Evolutionary conservation across 2,113 vertebrate species (phyloP), one percentile per base, ranked within the genome.

Genomic region (Mesembrinibis cayennensis): DNA sequence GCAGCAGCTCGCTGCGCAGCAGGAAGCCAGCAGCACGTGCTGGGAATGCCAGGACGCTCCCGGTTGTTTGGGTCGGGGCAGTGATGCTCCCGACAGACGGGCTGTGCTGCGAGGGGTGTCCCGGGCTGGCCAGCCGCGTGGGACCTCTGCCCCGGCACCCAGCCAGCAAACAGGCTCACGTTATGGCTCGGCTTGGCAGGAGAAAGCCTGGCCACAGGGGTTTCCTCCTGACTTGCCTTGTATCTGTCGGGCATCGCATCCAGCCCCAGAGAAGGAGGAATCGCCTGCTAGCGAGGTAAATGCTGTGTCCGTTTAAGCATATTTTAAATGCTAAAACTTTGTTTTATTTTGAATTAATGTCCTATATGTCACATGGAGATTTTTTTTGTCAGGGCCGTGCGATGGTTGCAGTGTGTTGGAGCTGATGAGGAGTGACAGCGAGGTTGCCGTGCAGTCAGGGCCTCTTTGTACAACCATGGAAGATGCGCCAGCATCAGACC

Each of bases 281-380:
- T 7, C 1, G 2, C 3, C 36, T 27, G 23, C 49, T 12, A 6
- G 58, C 6, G 8, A 56, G 6, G 19, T n/a, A 7, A 58, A 3
- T 4, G 0, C 7, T 8, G 38, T 23, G 45, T 55, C 40, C 4
- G 30, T 34, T 8, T 15, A 12, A 13, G 34, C 7, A 0, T 5
- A 7, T 52, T 83, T 78, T 40, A 36, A 72, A 59, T 27, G 29
- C 23, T 71, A 16, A 30, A 38, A 16, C 9, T 9, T 47, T 7
- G 52, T 13, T 59, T 53, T 30, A 11, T 32, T 88, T 21, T 59
- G 40, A 67, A 38, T 12, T 38, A 9, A 26, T 8, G 29, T 8
- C 18, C 44, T 18, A 0, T 19, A 10, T n/a, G 25, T 21, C 30
- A 12, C 6, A 20, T 6, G 32, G 40, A 23, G 29, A 4, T 13